phyloP scores from a whole-genome alignment of 2,797 vertebrate species.

The Alosa sapidissima region DNA sequence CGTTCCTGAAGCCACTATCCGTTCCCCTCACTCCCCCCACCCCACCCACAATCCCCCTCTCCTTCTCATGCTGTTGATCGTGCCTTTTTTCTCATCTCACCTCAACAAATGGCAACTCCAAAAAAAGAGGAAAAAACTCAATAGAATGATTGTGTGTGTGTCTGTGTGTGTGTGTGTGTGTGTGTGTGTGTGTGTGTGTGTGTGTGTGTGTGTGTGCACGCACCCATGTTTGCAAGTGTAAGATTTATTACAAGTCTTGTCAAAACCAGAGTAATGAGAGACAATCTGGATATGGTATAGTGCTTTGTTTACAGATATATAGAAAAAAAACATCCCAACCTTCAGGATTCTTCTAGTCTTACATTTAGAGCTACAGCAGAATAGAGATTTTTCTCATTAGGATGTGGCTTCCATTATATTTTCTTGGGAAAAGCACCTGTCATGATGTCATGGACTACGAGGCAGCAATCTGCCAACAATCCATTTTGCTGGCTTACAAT shows the following conservation, averaged over 20 bases:
- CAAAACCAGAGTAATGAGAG: neutral
- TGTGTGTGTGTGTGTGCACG: neutral
- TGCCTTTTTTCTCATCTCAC: slow-evolving; percentile 36
- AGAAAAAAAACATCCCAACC: neutral
- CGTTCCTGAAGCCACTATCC: slow-evolving; percentile 38
- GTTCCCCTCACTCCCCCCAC: neutral
- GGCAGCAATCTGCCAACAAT: slow-evolving; percentile 10
- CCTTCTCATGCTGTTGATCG: slow-evolving; percentile 53
- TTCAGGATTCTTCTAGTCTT: neutral
- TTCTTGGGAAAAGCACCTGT: neutral
- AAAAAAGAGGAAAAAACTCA: neutral
- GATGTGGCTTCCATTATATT: neutral
- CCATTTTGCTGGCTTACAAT: neutral
- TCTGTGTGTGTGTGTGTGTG: neutral
- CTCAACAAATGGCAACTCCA: neutral
- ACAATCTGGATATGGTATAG: neutral
- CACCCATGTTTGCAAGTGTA: slow-evolving; percentile 51
- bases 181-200: neutral
- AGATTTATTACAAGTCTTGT: neutral
- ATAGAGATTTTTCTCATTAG: neutral
- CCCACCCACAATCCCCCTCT: slow-evolving; percentile 43
- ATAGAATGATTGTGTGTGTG: neutral
- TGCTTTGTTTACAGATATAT: neutral
- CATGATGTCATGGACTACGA: neutral
- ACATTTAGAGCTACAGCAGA: neutral